Base-by-base conservation (phyloP, 1,140 invertebrate genomes). In the Pogonognathellus flavescens region DNA sequence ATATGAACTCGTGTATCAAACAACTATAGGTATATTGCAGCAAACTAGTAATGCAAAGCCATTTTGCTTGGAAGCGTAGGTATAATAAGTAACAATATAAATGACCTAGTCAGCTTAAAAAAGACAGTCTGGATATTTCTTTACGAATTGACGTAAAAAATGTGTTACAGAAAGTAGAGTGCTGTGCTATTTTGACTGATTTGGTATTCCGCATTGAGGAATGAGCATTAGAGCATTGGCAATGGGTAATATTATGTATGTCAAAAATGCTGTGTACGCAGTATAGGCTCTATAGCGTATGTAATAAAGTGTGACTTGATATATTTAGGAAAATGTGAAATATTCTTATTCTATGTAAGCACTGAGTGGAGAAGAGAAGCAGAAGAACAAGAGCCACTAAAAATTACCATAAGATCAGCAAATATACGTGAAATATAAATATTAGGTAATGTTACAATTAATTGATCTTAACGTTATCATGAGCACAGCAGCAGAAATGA, bases 401-500 rank as follows among this genome's bases (percentile, higher is more conserved):
- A 66, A 49, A 83, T 83, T 60, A 22, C 62, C n/a, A 82, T 20
- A 60, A 83, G 25, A 49, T 76, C 31, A 76, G 70, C 82, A 20
- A 52, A 20, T 53, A 20, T 53, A 66, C 60, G 70, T 84, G 16
- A 9, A 52, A 70, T 70, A 50, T 84, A 25, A 20, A 20, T 70
- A 22, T 70, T 52, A 50, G 55, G 16, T n/a, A 49, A 49, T 25
- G 8, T 31, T 80, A 31, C 72, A 59, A 31, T 41, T 41, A 59
- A 53, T 13, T 41, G 6, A 11, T 41, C 11, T 16, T 76, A 50
- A 76, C 49, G 8, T 49, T 18, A 50, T 49, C 31, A 76, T 76
- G 70, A 76, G 70, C 70, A 76, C 16, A 76, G 70, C 41, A 86
- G 53, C 53, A 76, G 83, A 82, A 82, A 52, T 60, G 84, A 85